Evolutionary conservation across 2,113 vertebrate species (phyloP), one percentile per base, ranked within the genome.

Genomic region (Ondatra zibethicus): DNA sequence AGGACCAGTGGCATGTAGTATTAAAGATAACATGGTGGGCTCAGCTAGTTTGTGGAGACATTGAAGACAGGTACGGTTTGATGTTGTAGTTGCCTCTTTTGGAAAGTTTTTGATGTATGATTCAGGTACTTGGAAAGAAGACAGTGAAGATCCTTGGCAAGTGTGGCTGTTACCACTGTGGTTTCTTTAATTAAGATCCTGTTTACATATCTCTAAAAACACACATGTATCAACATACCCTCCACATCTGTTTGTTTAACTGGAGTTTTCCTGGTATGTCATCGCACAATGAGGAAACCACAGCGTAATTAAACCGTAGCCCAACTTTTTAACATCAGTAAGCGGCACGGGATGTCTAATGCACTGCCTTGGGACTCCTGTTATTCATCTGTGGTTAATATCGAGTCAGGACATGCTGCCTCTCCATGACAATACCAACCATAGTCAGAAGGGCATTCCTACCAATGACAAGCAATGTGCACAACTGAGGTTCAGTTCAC

Each of bases 101-200:
- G 61, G 47, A 47, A 78, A 52, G 47, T 89, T 86, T 93, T 80
- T 84, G 36, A 87, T 47, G 70, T 70, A 5, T 29, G 52, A 93
- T 47, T 45, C 63, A 76, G 36, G 61, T 88, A 80, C 75, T 63
- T 95, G 63, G 80, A 72, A 91, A 95, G 61, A 80, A 95, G 21
- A 93, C 23, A 52, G 50, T 72, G 76, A 92, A 85, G 61, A 89
- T 81, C 3, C 45, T 47, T 93, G 29, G 61, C 31, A 0, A 80
- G 33, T 76, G 1, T 70, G 7, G 2, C n/a, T 95, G 17, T 50
- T 95, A 55, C 17, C 68, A 61, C 42, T 88, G 1, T 4, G 63
- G 12, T 88, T 82, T 89, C 58, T 82, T 17, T 93, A 52, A 89
- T 89, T 88, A 87, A 55, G 63, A 68, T 75, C 33, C 31, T 76